Percentiles rank a stretch among this genome's conserved stretches.
These are phyloP conservation scores for Drosophila meridionalis DNA, from an alignment of 2,888 invertebrate species.

Conservation along the genomic window DNA sequence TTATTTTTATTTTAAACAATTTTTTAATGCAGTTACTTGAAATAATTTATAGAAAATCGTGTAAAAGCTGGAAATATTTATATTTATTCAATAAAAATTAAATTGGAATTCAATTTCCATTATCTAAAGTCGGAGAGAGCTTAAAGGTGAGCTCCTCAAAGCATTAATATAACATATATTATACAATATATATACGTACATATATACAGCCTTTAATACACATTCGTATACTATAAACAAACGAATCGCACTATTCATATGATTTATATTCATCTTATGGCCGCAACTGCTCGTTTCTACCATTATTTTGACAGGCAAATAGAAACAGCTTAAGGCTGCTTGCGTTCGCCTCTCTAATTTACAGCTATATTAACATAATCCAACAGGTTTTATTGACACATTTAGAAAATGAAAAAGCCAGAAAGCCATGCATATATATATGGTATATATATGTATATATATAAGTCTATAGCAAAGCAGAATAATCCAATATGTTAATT, in stretches of 20 bases:
- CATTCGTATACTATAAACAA: not conserved
- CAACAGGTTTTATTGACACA: slow-evolving; percentile 12
- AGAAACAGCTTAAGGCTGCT: not conserved
- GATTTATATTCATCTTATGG: not conserved
- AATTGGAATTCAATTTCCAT: too few relatives aligned
- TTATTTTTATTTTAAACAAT: too few relatives aligned
- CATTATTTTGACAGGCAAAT: not conserved
- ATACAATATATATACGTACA: not conserved
- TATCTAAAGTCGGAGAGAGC: too few relatives aligned
- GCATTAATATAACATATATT: too few relatives aligned
- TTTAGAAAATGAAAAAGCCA: slow-evolving; percentile 10
- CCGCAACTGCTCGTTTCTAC: not conserved
- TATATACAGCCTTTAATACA: not conserved
- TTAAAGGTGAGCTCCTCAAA: too few relatives aligned
- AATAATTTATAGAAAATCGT: too few relatives aligned
- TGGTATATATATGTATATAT: not conserved
- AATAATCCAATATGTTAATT: slow-evolving; percentile 12
- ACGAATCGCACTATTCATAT: not conserved
- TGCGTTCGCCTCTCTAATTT: not conserved
- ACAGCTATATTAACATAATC: slow-evolving; percentile 2
- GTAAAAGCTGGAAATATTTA: too few relatives aligned
- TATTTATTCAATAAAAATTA: too few relatives aligned
- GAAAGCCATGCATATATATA: not conserved
- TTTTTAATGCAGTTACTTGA: too few relatives aligned
- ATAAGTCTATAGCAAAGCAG: not conserved